Evolutionary conservation across 2,888 invertebrate genomes (phyloP).

Genomic region (Stenoptilia bipunctidactyla): DNA sequence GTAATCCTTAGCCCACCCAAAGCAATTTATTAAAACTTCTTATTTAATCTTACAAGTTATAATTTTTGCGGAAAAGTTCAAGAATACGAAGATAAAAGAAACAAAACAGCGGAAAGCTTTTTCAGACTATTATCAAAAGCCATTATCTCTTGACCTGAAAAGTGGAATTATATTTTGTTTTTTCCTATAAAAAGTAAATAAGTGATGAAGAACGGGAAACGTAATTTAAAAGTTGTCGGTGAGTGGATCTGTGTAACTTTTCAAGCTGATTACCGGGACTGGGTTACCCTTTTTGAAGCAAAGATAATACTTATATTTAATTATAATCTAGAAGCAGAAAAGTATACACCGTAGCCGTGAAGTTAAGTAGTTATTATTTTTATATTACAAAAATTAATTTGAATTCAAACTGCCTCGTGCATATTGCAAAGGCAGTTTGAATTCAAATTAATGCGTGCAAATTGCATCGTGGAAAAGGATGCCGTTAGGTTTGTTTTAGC

Average conservation of each 20-base stretch:
- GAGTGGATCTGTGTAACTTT: conserved; percentile 25
- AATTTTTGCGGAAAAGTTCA: conserved; percentile 62
- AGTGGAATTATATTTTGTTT: conserved; percentile 67
- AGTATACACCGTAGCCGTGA: too few species aligned
- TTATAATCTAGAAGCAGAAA: too few species aligned
- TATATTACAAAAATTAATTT: too few species aligned
- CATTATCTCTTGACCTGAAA: conserved; percentile 68
- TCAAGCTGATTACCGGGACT: too few species aligned
- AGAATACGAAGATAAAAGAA: conserved; percentile 63
- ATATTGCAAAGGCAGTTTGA: too few species aligned
- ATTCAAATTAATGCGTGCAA: too few species aligned
- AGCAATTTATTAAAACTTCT: conserved; percentile 64
- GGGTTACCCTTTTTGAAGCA: too few species aligned
- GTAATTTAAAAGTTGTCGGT: conserved; percentile 59
- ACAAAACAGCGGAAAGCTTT: conserved; percentile 70
- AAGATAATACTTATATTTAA: too few species aligned
- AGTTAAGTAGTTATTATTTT: too few species aligned
- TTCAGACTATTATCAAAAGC: conserved; percentile 65
- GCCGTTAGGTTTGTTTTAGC: too few species aligned
- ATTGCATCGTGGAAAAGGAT: too few species aligned
- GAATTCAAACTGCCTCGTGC: too few species aligned
- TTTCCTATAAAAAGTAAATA: conserved; percentile 62
- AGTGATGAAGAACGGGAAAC: conserved; percentile 51
- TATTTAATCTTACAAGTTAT: conserved; percentile 65
- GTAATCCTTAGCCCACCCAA: conserved; percentile 46